Percentiles rank a stretch among this genome's conserved stretches.
Evolutionary conservation across 1,140 invertebrate species (phyloP).

Genomic region (Drosophila sucinea): DNA sequence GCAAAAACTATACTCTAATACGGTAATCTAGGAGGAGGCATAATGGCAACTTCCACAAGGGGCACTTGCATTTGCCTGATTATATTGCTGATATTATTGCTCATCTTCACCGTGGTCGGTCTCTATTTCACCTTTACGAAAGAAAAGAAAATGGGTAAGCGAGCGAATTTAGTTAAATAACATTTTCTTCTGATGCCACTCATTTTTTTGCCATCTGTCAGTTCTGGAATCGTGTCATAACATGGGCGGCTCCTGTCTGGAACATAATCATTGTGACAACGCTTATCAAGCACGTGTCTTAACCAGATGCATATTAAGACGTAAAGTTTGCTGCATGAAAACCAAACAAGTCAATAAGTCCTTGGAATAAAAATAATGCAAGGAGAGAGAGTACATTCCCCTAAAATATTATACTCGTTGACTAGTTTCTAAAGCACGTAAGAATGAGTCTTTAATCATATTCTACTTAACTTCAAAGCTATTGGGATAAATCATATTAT

Average conservation of each 20-base stretch:
- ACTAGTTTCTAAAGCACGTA: not conserved
- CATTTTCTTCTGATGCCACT: not conserved
- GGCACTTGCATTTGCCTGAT: conserved; percentile 12
- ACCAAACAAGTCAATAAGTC: not conserved
- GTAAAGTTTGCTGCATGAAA: conserved; percentile 45
- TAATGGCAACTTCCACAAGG: not conserved
- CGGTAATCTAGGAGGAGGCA: not conserved
- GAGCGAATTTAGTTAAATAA: no score
- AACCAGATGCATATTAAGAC: conserved; percentile 37
- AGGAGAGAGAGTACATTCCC: not conserved
- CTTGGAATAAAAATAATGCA: not conserved
- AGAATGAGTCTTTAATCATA: not conserved
- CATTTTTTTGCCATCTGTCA: not conserved
- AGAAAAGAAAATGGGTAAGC: conserved; percentile 16
- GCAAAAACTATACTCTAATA: not conserved
- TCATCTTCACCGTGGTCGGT: not conserved
- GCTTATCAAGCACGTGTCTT: not conserved
- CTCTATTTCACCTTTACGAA: conserved; percentile 27
- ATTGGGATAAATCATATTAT: no score
- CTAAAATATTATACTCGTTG: not conserved
- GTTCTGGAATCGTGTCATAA: conserved; percentile 30
- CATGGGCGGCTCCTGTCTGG: conserved; percentile 24
- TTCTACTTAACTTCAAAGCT: no score
- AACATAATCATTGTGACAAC: conserved; percentile 12
- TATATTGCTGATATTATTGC: not conserved